Base-by-base conservation (phyloP, 2,888 invertebrate species). In the Tachina lurida region DNA sequence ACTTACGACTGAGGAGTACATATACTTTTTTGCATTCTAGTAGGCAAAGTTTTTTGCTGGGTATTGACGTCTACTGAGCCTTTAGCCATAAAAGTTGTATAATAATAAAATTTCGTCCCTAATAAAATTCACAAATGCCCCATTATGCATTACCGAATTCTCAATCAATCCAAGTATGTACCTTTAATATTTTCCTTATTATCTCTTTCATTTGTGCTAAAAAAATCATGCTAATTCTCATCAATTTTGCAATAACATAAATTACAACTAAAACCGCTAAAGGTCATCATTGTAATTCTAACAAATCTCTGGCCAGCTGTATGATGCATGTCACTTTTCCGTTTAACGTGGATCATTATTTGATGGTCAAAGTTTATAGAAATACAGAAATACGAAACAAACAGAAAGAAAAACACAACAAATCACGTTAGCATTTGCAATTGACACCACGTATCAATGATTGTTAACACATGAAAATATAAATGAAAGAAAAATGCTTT, bases 381-480 rank as follows among this genome's bases (percentile, higher is more conserved):
- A 52, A 31, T 15, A 15, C 10, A 31, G 49, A 52, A 41, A 22
- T 4, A 41, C 31, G 31, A 68, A 31, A 31, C 7, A 62, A n/a
- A 54, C 54, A 54, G n/a, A 67, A 49, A 3, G 31, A 45, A n/a
- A 71, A 54, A 41, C n/a, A 60, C 22, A 75, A 49, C 63, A 43
- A 68, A 45, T 70, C 43, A 73, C 43, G 70, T 71, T 73, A 60
- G 56, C 60, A 79, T 79, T 75, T 62, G 31, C 75, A 79, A 83
- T 83, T 86, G 86, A 86, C 86, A 86, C 73, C 79, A 80, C 62
- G 60, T 70, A 82, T 79, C 82, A 71, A 70, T 71, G 75, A 78
- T 85, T 63, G 63, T 47, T 56, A 79, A 71, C 63, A 58, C 79
- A 65, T 56, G 63, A 73, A 56, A 47, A 73, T 56, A 52, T 56